Evolutionary conservation across 2,888 invertebrate species (phyloP), one percentile per base, ranked within the genome.

Genomic region (Hirtodrosophila trivittata): DNA sequence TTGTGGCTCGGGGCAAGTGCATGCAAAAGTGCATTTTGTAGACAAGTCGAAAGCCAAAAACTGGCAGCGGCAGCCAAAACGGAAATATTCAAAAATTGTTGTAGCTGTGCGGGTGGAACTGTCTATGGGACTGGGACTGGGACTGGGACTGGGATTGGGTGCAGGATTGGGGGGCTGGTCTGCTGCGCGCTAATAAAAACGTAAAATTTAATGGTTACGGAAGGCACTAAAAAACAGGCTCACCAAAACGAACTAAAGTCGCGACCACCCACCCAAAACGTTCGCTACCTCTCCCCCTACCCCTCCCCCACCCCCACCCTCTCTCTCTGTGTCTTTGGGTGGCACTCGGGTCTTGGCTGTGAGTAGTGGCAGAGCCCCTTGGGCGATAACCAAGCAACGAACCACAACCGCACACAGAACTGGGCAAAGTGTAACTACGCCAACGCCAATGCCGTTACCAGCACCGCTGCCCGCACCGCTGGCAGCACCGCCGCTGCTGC

Each of bases 221-320:
- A 82, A 82, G 87, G 83, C 87, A 82, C 86, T 82, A 82, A 87
- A 87, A 82, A 82, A 82, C 87, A 86, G 87, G 87, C 82, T 86
- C 82, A 86, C 85, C 86, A 70, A 85, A 82, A 82, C 77, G 68
- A 77, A 66, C 77, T 66, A 77, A 81, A 86, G 64, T 77, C 74
- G 65, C 67, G 64, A 35, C 39, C 38, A 39, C 14, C 16, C 14
- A 55, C 10, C 50, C 50, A 14, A 50, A 14, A 30, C 9, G 28
- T n/a, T 28, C 5, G 1, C 7, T 28, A n/a, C 28, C 28, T 9
- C 9, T 28, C 26, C 10, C 37, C 25, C 16, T 32, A 4, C 12
- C 14, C 21, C 21, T 14, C n/a, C 16, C 8, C 38, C 33, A 38
- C 39, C 62, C 47, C 32, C 25, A 38, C 26, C 9, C 25, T 37